Conservation (phyloP, 2,113 vertebrate species). For the Odontophorus gujanensis region DNA sequence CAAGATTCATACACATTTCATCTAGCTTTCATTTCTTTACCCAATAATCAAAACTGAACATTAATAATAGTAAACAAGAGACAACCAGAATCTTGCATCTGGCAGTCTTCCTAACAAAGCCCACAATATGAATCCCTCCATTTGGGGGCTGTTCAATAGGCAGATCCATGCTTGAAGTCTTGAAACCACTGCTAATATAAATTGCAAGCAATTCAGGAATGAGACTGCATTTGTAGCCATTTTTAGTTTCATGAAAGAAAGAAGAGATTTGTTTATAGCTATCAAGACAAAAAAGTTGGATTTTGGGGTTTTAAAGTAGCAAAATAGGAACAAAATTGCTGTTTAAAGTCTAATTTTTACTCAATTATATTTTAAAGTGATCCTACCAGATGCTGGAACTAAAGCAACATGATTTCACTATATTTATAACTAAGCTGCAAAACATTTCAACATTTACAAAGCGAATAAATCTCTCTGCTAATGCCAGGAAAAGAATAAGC, state of each 20-base stretch:
- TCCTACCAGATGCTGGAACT: conserved; percentile 60
- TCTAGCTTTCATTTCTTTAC: neutral
- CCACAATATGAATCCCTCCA: neutral
- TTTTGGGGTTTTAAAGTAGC: conserved; percentile 16
- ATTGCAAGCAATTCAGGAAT: conserved; percentile 21
- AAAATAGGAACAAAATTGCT: conserved; percentile 62
- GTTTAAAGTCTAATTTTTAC: conserved; percentile 61
- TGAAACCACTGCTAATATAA: conserved; percentile 40
- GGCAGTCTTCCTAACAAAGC: neutral
- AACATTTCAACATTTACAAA: conserved; percentile 63
- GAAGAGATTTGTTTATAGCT: conserved; percentile 46
- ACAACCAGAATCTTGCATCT: neutral
- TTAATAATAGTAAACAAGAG: neutral
- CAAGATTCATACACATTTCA: accelerated
- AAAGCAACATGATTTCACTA: conserved; percentile 7
- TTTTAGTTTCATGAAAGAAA: conserved; percentile 42
- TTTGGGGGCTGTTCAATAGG: neutral
- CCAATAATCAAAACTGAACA: neutral
- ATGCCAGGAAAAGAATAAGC: conserved; percentile 60
- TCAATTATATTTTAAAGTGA: conserved; percentile 49
- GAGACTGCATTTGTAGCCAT: neutral
- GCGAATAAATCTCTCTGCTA: conserved; percentile 26
- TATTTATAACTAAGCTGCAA: conserved; percentile 51
- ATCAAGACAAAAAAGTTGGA: conserved; percentile 11
- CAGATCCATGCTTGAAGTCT: neutral